A percentile compares a stretch with the other conserved stretches of the same genome.
phyloP scores from a whole-genome alignment of 2,888 invertebrate genomes.

The Stenichneumon culpator region DNA sequence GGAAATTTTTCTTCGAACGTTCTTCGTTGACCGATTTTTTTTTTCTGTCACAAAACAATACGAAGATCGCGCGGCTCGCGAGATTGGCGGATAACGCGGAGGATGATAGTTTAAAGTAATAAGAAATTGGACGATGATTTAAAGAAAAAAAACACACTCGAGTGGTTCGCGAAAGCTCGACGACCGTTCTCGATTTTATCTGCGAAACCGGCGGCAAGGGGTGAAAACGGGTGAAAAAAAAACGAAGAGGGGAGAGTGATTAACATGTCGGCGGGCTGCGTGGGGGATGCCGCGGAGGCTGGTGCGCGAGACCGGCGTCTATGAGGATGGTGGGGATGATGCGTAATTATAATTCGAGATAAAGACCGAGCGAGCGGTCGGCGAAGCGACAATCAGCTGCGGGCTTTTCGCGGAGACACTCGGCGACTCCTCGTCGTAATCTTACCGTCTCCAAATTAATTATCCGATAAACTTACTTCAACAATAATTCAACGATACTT shows the following conservation, averaged over 20 bases:
- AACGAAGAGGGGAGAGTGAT: constrained; percentile 65
- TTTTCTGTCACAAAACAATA: constrained; percentile 30
- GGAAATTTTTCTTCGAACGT: background rate
- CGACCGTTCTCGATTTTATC: background rate
- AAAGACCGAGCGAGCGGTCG: constrained; percentile 69
- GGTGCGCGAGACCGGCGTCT: constrained; percentile 58
- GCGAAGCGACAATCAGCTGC: constrained; percentile 79
- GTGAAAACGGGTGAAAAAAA: constrained; percentile 40
- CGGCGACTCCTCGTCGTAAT: constrained; percentile 63
- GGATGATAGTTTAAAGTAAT: background rate
- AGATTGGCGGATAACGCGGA: constrained; percentile 1
- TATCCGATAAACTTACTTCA: background rate
- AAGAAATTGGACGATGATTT: background rate
- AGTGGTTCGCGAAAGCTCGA: constrained; percentile 7
- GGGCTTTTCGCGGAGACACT: constrained; percentile 73
- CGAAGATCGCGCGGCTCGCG: constrained; percentile 42
- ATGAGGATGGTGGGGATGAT: constrained; percentile 59
- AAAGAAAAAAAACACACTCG: background rate
- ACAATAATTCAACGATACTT: background rate
- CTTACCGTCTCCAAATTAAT: constrained; percentile 33
- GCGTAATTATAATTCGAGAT: constrained; percentile 79
- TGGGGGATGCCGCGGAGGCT: constrained; percentile 57
- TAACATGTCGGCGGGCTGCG: constrained; percentile 55
- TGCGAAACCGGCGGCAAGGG: too few species aligned
- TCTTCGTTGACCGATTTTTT: background rate